Evolutionary conservation across 2,797 vertebrate species (phyloP), one percentile per base, ranked within the genome.

Genomic region (Enteromius trimaculatus): DNA sequence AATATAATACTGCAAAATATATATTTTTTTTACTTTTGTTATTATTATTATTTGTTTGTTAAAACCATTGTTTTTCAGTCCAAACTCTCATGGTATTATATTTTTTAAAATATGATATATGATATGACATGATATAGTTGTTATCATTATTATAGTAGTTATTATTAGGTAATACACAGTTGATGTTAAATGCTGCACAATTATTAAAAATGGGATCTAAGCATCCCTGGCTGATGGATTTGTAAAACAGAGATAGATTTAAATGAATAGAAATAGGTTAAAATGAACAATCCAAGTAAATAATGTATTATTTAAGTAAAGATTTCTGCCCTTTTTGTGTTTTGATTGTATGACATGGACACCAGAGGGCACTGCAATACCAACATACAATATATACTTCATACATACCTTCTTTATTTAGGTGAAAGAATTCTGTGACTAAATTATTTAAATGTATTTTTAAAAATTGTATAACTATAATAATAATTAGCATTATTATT

Each of bases 341-440:
- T 64, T 16, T 83, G 2, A 58, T 39, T 76, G 10, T 19, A 69
- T 14, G n/a, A 37, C 47, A 71, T 53, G 47, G 72, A 62, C 88
- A 86, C 80, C 53, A 86, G 88, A 84, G 82, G 86, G 82, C 79
- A 84, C 81, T 85, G 14, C 49, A 11, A 37, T 31, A 68, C 79
- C 72, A 84, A 19, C 13, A 23, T 44, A 21, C 53, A 51, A 26
- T 5, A 49, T 49, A 34, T 34, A 47, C n/a, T 14, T 42, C 34
- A 29, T 4, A 1, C 16, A 11, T 17, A 14, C 2, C n/a, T 76
- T 55, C 19, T 34, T 49, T 37, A 8, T 60, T 60, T 14, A 14
- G 13, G 0, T 26, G 1, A 60, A 26, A 14, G 10, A 26, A 60
- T 26, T 60, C n/a, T 23, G 55, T 23, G 23, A 23, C 23, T 14